Base-by-base conservation (phyloP, 2,888 invertebrate genomes). In the Odontothrips loti region DNA sequence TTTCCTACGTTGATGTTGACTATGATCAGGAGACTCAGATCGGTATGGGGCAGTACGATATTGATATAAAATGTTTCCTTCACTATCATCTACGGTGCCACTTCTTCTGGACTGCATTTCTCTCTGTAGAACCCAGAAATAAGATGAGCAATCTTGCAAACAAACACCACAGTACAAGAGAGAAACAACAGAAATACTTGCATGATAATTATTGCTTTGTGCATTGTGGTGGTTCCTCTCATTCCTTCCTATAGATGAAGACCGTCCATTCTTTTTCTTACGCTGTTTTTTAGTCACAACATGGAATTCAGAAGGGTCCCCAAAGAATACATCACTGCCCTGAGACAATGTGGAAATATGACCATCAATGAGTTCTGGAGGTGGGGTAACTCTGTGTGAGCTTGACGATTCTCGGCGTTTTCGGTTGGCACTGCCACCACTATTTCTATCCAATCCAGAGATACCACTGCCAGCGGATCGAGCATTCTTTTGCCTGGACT, bases 1-100 rank as follows among this genome's bases (percentile, higher is more conserved):
- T 88, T 92, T 93, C 84, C 92, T 89, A 84, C 91, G 88, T 23
- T 87, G 85, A 80, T 88, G 88, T 2, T 75, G 68, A 27, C 68
- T 23, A 27, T 75, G 68, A 9, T 75, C 68, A 11, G 87, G 86
- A 63, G 88, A 86, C 68, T 75, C 68, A 27, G 68, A 75, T 75
- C 68, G 68, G 27, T 75, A 75, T 12, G 68, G 68, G 8, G 27
- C 68, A 75, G 27, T 27, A 27, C 27, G 68, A 27, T 75, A 75
- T 27, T 75, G 68, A 23, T 75, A 75, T 12, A 75, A 27, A 75
- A 75, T 23, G 27, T 75, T 23, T 12, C 68, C 27, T 27, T 75
- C 68, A 75, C 68, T 27, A 23, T 75, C 68, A 75, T 75, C 68
- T 12, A 75, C 27, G 12, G 68, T 75, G 0, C 23, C 68, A 75